These are phyloP conservation scores for Kuschelorhynchus macadamiae DNA, from an alignment of 2,888 invertebrate genomes.

Conservation along the genomic window DNA sequence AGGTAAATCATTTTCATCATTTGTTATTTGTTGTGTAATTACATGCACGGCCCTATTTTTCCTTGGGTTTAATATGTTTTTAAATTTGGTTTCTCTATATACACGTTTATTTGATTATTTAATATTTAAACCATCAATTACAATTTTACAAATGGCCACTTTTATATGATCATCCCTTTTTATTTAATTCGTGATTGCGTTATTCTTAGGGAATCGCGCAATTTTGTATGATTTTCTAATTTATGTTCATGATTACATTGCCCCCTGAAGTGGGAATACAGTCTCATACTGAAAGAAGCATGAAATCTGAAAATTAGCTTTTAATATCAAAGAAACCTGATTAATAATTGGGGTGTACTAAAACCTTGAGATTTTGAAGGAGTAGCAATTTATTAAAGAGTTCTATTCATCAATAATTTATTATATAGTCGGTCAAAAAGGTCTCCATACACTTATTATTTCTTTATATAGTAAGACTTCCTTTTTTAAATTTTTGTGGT, in stretches of 20 bases:
- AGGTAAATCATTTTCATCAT: conserved; percentile 63
- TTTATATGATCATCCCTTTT: conserved; percentile 12
- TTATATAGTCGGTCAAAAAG: too few species aligned
- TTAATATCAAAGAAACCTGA: conserved; percentile 57
- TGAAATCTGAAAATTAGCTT: conserved; percentile 55
- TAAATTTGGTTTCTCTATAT: too few species aligned
- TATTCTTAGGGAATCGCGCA: conserved; percentile 7
- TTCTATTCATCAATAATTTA: too few species aligned
- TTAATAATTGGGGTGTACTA: conserved; percentile 57
- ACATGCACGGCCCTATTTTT: background rate
- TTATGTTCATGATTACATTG: conserved; percentile 27
- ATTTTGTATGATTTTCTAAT: conserved; percentile 27
- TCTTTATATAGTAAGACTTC: too few species aligned
- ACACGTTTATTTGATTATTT: too few species aligned
- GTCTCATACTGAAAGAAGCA: conserved; percentile 41
- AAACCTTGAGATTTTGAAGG: conserved; percentile 23
- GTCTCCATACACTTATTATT: too few species aligned
- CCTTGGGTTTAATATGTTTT: too few species aligned
- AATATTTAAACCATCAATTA: too few species aligned
- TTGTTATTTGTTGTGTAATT: conserved; percentile 28
- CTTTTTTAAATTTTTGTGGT: too few species aligned
- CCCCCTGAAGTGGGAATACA: conserved; percentile 21
- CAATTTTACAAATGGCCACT: conserved; percentile 48
- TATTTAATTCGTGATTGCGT: conserved; percentile 12
- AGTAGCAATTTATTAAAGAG: background rate